These are phyloP conservation scores for Acrocephalus kingi DNA, from an alignment of 2,113 vertebrate species.

Conservation along the genomic window DNA sequence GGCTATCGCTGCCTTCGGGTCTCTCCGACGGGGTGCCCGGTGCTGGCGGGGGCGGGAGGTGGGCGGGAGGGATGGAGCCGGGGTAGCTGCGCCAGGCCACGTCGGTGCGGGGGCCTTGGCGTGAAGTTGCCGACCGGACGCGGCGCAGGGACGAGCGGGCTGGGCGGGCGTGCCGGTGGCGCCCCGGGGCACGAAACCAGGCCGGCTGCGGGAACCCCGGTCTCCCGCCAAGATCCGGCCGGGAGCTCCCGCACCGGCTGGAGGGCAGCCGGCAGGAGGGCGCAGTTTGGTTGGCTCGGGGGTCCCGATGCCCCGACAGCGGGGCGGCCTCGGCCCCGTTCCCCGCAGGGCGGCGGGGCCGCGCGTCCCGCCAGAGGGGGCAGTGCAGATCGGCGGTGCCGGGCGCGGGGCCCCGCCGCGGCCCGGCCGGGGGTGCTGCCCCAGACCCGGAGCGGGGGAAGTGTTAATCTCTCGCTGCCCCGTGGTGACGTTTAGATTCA, in stretches of 20 bases:
- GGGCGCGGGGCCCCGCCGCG: background rate
- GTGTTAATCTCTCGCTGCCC: background rate
- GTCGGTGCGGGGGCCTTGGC: background rate
- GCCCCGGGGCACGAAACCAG: background rate
- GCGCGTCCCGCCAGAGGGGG: constrained; percentile 13
- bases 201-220: background rate
- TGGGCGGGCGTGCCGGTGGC: background rate
- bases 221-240: too few relatives aligned
- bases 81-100: background rate
- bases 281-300: accelerated
- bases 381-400: background rate
- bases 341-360: background rate
- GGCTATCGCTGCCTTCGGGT: too few relatives aligned
- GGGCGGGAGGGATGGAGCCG: background rate
- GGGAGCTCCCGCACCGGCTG: background rate
- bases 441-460: too few relatives aligned
- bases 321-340: background rate
- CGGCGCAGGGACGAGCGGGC: background rate
- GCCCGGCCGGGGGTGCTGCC: too few relatives aligned
- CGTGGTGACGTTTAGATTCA: background rate
- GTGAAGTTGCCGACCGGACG: background rate
- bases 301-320: too few relatives aligned
- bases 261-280: background rate
- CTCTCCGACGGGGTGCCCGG: background rate
- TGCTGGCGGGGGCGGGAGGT: background rate